These are phyloP conservation scores for Enteromius thamalakanensis DNA, from an alignment of 2,797 vertebrate genomes.

Conservation along the genomic window DNA sequence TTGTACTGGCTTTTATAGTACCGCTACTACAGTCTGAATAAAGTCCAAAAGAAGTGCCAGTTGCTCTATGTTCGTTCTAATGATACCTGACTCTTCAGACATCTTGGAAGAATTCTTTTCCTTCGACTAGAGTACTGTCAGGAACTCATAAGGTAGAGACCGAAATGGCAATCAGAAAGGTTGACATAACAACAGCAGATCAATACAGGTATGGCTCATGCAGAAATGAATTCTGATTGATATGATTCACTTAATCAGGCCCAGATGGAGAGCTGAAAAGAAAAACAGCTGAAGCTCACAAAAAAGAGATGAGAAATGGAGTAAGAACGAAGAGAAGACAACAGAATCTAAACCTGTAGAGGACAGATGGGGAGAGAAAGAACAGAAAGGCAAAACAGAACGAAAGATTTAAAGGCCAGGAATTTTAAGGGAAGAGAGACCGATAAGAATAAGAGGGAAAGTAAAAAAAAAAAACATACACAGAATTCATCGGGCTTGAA, in stretches of 20 bases:
- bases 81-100: not conserved
- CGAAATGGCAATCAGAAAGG: not conserved
- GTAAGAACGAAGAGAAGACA: constrained; percentile 14
- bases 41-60: not conserved
- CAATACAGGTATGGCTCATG: constrained; percentile 9
- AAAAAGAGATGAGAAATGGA: not conserved
- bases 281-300: constrained; percentile 14
- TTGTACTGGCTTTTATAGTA: not conserved
- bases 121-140: not conserved
- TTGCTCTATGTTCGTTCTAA: not conserved
- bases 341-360: constrained; percentile 3
- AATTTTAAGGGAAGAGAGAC: constrained; percentile 61
- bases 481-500: constrained; percentile 50
- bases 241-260: constrained; percentile 15
- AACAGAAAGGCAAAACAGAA: constrained; percentile 12
- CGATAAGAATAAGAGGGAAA: constrained; percentile 64
- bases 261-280: constrained; percentile 23
- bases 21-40: not conserved
- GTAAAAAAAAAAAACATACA: constrained; percentile 40
- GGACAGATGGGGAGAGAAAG: constrained; percentile 20
- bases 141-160: not conserved
- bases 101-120: not conserved
- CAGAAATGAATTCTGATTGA: not conserved
- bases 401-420: constrained; percentile 44
- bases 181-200: not conserved